phyloP scores from a whole-genome alignment of 2,113 vertebrate genomes.

The Phrynosoma platyrhinos region DNA sequence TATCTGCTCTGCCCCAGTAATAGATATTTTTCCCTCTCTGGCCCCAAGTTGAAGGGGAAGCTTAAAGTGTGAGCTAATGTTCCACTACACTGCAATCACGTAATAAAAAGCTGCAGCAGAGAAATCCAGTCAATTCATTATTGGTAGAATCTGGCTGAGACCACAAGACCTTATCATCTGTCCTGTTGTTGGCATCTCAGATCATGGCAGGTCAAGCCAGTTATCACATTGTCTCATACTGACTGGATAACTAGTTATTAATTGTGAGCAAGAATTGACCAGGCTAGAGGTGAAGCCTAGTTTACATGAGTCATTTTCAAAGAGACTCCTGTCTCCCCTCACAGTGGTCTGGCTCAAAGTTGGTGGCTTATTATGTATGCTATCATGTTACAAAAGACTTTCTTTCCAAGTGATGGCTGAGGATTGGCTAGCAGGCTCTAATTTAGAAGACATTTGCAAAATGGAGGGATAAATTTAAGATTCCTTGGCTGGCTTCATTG shows the following conservation, averaged over 20 bases:
- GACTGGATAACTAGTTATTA: neutral
- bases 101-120: constrained; percentile 16
- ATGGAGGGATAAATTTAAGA: neutral
- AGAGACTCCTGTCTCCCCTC: neutral
- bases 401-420: neutral
- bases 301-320: constrained; percentile 9
- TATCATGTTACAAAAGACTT: constrained; percentile 30
- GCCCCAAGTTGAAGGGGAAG: neutral
- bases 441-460: neutral
- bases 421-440: neutral
- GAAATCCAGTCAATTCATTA: neutral
- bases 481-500: neutral
- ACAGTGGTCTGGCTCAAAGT: neutral
- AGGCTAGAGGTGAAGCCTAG: neutral
- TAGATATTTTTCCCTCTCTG: neutral
- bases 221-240: neutral
- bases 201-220: neutral
- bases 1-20: neutral
- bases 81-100: neutral
- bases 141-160: neutral
- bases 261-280: neutral
- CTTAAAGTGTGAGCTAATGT: neutral
- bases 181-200: neutral
- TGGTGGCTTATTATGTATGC: constrained; percentile 17
- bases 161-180: neutral